These are phyloP conservation scores for Amiota communis DNA, from an alignment of 2,888 invertebrate genomes.

Conservation along the genomic window DNA sequence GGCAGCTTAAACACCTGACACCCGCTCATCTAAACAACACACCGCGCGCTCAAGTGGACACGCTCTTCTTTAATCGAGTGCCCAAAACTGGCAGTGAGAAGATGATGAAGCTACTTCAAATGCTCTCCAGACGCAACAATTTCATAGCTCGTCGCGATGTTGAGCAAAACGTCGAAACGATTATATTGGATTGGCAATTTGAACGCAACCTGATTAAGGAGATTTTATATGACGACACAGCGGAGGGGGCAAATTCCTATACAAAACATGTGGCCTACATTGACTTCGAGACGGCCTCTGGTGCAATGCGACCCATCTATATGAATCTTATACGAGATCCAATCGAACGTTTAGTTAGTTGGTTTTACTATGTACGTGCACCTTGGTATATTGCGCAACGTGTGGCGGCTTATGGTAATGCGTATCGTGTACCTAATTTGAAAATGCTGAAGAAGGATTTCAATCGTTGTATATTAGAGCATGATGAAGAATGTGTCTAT, in stretches of 20 bases:
- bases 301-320: constrained; percentile 87
- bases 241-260: constrained; percentile 76
- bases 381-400: constrained; percentile 93
- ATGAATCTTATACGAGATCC: constrained; percentile 91
- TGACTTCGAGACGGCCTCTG: constrained; percentile 82
- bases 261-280: constrained; percentile 91
- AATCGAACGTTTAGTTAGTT: constrained; percentile 89
- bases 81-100: constrained; percentile 93
- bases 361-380: constrained; percentile 92
- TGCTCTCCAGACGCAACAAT: constrained; percentile 78
- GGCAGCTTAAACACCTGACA: constrained; percentile 55
- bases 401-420: constrained; percentile 50
- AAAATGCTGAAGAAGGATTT: constrained; percentile 89
- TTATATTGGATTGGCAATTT: constrained; percentile 79
- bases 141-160: constrained; percentile 86
- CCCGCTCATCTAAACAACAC: constrained; percentile 63
- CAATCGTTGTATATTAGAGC: constrained; percentile 85
- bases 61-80: constrained; percentile 90
- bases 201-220: constrained; percentile 83
- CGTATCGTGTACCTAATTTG: constrained; percentile 69
- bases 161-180: constrained; percentile 77
- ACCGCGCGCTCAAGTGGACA: constrained; percentile 74
- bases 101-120: constrained; percentile 86
- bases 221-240: constrained; percentile 82
- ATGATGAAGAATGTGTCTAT: constrained; percentile 86